These are phyloP conservation scores for Argyrosomus japonicus DNA, from an alignment of 2,113 vertebrate species.

Conservation along the genomic window DNA sequence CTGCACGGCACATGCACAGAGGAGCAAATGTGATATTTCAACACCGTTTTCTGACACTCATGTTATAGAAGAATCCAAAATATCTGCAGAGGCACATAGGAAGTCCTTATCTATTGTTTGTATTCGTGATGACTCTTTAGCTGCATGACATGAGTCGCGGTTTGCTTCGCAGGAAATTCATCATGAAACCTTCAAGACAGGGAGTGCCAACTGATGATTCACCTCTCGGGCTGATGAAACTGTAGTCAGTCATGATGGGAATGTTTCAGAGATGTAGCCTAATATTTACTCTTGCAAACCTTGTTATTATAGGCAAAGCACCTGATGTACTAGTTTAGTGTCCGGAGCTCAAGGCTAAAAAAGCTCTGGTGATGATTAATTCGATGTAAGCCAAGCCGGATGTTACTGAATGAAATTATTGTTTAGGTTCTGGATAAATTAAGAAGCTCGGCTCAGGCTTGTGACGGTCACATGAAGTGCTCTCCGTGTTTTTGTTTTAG, in stretches of 20 bases:
- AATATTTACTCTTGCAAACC: slow-evolving; percentile 15
- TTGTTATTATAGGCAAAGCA: background rate
- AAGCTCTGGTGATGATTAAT: background rate
- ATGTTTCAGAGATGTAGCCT: slow-evolving; percentile 9
- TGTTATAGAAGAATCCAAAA: slow-evolving; percentile 34
- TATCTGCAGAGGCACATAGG: slow-evolving; percentile 2
- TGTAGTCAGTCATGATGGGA: slow-evolving; percentile 23
- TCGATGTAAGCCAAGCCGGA: background rate
- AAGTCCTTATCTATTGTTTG: background rate
- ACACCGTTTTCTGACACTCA: background rate
- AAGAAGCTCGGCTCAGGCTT: slow-evolving; percentile 2
- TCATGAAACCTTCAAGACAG: slow-evolving; percentile 37
- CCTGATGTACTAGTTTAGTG: slow-evolving; percentile 13
- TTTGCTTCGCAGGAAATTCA: slow-evolving; percentile 47
- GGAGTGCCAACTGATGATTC: slow-evolving; percentile 53
- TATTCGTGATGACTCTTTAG: background rate
- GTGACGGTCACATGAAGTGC: slow-evolving; percentile 15
- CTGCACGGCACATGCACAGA: slow-evolving; percentile 11
- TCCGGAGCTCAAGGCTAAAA: background rate
- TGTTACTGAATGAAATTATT: slow-evolving; percentile 6
- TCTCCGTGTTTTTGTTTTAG: background rate
- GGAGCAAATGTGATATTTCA: slow-evolving; percentile 43
- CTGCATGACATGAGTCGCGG: slow-evolving; percentile 24
- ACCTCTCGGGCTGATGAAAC: slow-evolving; percentile 17
- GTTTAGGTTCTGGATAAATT: slow-evolving; percentile 17